Evolutionary conservation across 2,888 invertebrate genomes (phyloP).

Genomic region (Steromphala cineraria): DNA sequence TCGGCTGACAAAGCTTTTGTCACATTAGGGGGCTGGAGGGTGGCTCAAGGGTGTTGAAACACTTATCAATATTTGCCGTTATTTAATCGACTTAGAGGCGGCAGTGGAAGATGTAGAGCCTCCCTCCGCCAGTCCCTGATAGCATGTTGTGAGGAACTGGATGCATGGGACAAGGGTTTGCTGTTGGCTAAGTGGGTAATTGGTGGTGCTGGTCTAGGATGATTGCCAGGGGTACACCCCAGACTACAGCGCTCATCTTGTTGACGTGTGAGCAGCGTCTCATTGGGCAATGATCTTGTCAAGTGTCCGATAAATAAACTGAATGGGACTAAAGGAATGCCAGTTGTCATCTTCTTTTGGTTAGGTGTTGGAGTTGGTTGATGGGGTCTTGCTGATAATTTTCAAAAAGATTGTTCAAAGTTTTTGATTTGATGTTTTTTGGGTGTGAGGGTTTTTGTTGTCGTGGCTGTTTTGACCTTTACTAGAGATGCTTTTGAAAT

Average conservation of each 20-base stretch:
- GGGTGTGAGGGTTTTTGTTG: too few species aligned
- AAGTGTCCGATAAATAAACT: too few species aligned
- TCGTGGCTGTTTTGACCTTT: too few species aligned
- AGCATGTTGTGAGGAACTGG: neutral
- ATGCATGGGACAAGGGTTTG: neutral
- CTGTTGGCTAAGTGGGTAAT: constrained; percentile 3
- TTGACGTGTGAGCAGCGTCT: too few species aligned
- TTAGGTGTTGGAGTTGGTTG: too few species aligned
- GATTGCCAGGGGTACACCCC: neutral
- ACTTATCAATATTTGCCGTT: constrained; percentile 13
- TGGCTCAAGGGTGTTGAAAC: constrained; percentile 9
- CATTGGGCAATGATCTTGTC: too few species aligned
- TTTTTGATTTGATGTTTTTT: too few species aligned
- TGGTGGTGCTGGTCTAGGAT: neutral
- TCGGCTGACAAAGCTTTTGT: constrained; percentile 16
- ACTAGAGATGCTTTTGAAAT: too few species aligned
- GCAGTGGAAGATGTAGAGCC: neutral
- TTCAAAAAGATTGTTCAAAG: too few species aligned
- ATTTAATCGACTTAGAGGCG: constrained; percentile 1
- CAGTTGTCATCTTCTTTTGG: too few species aligned
- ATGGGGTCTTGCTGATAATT: too few species aligned
- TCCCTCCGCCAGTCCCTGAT: neutral
- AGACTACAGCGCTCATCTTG: neutral
- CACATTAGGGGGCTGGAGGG: constrained; percentile 5
- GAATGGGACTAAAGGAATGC: too few species aligned